A percentile compares a stretch with the other conserved stretches of the same genome.
Evolutionary conservation across 2,888 invertebrate genomes (phyloP).

Genomic region (Xestia sexstrigata): DNA sequence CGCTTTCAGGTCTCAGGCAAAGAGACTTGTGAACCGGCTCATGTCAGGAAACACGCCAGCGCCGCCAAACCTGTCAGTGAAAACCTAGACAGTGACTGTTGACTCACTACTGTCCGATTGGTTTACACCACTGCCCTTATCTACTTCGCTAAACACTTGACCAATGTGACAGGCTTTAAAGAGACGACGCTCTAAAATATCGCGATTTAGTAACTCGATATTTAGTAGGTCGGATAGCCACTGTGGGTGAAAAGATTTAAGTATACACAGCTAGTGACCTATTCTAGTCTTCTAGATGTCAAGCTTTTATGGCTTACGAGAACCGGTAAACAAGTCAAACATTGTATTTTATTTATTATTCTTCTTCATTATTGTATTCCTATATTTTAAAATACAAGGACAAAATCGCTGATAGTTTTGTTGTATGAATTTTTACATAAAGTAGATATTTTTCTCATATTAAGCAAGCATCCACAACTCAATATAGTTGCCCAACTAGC

Average conservation of each 20-base stretch:
- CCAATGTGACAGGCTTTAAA: neutral
- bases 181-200: neutral
- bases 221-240: neutral
- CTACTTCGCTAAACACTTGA: neutral
- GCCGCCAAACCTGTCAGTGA: neutral
- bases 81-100: neutral
- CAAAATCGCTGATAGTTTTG: neutral
- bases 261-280: neutral
- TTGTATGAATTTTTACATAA: neutral
- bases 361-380: slow-evolving; percentile 3
- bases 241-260: neutral
- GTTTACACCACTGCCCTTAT: neutral
- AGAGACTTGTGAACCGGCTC: too few relatives aligned
- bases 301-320: slow-evolving; percentile 18
- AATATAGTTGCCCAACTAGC: neutral
- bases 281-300: slow-evolving; percentile 7
- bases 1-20: too few relatives aligned
- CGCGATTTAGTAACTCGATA: neutral
- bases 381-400: slow-evolving; percentile 7
- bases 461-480: neutral
- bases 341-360: slow-evolving; percentile 29
- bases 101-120: neutral
- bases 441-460: neutral
- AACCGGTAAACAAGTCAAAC: slow-evolving; percentile 12
- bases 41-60: too few relatives aligned